phyloP scores from a whole-genome alignment of 1,140 invertebrate species.

The Macrotrachela quadricornifera region DNA sequence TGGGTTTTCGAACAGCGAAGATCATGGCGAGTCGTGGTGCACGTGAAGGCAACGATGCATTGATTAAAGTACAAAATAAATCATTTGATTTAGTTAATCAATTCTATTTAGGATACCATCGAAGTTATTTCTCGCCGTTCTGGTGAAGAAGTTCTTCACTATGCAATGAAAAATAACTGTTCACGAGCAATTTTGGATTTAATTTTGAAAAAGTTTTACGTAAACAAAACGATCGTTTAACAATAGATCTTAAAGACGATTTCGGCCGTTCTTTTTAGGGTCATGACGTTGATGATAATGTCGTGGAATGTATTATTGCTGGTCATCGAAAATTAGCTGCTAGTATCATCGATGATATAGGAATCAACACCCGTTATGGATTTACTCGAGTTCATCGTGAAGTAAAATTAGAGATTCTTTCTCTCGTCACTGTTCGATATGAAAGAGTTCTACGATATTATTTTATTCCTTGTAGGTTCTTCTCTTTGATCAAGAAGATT shows the following conservation, averaged over 20 bases:
- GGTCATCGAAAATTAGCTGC: conserved; percentile 29
- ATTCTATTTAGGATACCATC: conserved; percentile 9
- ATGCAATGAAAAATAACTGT: conserved; percentile 11
- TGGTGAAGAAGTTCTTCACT: conserved; percentile 2
- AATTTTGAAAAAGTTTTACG: conserved; percentile 12
- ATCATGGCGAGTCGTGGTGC: conserved; percentile 27
- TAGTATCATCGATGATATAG: conserved; percentile 22
- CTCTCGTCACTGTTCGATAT: conserved; percentile 1
- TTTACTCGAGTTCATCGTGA: conserved; percentile 30
- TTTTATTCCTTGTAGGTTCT: conserved; percentile 1
- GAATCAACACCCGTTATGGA: conserved; percentile 22
- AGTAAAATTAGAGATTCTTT: too few species aligned
- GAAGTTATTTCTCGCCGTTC: too few species aligned
- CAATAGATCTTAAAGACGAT: conserved; percentile 10
- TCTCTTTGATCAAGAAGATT: conserved; percentile 20
- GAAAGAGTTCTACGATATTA: not conserved
- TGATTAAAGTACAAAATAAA: conserved; percentile 11
- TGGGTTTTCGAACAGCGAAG: conserved; percentile 21
- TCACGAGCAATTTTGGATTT: conserved; percentile 13
- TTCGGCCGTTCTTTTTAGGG: conserved; percentile 7
- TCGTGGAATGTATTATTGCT: conserved; percentile 20
- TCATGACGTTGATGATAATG: conserved; percentile 11
- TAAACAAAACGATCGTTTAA: conserved; percentile 5
- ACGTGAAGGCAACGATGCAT: conserved; percentile 33
- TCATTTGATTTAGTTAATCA: conserved; percentile 8